Conservation (phyloP, 2,113 vertebrate genomes). For the Fregata magnificens region DNA sequence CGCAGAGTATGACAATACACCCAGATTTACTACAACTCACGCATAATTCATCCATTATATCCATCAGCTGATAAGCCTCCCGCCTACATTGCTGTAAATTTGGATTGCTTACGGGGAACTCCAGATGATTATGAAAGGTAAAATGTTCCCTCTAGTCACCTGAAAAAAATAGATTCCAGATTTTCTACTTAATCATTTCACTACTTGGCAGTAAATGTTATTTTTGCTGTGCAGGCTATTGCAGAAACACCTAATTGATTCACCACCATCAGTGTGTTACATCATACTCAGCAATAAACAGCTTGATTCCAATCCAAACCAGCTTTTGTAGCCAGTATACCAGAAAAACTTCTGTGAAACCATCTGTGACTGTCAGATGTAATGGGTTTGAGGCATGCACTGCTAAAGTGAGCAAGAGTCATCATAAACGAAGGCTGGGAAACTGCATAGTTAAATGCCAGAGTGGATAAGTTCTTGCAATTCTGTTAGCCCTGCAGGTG, state of each 20-base stretch:
- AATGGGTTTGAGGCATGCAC: constrained; percentile 19
- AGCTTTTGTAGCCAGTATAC: constrained; percentile 36
- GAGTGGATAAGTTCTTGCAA: neutral
- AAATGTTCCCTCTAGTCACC: constrained; percentile 47
- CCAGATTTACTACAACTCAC: neutral
- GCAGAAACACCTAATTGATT: constrained; percentile 62
- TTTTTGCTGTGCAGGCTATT: constrained; percentile 22
- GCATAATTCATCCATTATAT: constrained; percentile 2
- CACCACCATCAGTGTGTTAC: constrained; percentile 43
- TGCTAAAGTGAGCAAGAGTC: neutral
- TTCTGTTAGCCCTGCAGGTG: neutral
- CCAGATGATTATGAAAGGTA: constrained; percentile 43
- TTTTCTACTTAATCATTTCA: constrained; percentile 56
- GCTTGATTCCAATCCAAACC: constrained; percentile 42
- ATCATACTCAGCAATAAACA: constrained; percentile 48
- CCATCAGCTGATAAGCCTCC: constrained; percentile 20
- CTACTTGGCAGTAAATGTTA: constrained; percentile 30
- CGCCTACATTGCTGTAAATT: neutral
- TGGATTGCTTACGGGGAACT: constrained; percentile 21
- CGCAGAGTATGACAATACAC: neutral
- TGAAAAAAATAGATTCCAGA: constrained; percentile 53
- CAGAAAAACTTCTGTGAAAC: constrained; percentile 57
- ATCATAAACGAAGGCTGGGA: neutral
- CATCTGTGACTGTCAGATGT: constrained; percentile 46
- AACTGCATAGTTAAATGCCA: neutral